Evolutionary conservation across 2,888 invertebrate genomes (phyloP).

Genomic region (Leptinotarsa juncta): DNA sequence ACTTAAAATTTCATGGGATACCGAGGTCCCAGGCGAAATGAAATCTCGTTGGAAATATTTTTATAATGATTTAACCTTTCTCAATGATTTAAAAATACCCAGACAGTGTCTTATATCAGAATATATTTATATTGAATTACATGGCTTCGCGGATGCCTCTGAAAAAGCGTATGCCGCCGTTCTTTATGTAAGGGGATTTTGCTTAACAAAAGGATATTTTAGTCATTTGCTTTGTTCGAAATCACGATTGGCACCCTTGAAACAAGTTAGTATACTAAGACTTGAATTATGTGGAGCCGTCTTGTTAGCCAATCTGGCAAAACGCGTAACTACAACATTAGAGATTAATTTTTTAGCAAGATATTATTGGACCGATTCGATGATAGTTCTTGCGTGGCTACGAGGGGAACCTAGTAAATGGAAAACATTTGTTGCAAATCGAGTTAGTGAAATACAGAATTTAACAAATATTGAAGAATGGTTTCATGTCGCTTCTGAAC

Average conservation of each 20-base stretch:
- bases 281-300: conserved; percentile 23
- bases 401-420: background rate
- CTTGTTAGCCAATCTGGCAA: conserved; percentile 16
- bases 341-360: conserved; percentile 3
- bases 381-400: conserved; percentile 12
- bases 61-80: background rate
- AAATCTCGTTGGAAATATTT: conserved; percentile 22
- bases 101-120: conserved; percentile 5
- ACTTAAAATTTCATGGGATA: conserved; percentile 35
- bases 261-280: conserved; percentile 17
- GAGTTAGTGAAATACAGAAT: conserved; percentile 4
- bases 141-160: conserved; percentile 22
- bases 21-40: conserved; percentile 28
- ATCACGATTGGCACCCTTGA: conserved; percentile 7
- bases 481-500: conserved; percentile 5
- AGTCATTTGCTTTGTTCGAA: conserved; percentile 6
- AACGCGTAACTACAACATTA: background rate
- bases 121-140: conserved; percentile 20
- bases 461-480: conserved; percentile 2
- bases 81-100: conserved; percentile 23
- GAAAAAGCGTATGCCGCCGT: conserved; percentile 22
- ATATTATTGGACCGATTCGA: conserved; percentile 22
- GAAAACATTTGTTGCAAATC: background rate
- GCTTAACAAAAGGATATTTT: conserved; percentile 12
- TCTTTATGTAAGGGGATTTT: conserved; percentile 5